Percentiles rank a stretch among this genome's conserved stretches.
Conservation (phyloP, 2,888 invertebrate genomes). For the Yponomeuta cagnagella region DNA sequence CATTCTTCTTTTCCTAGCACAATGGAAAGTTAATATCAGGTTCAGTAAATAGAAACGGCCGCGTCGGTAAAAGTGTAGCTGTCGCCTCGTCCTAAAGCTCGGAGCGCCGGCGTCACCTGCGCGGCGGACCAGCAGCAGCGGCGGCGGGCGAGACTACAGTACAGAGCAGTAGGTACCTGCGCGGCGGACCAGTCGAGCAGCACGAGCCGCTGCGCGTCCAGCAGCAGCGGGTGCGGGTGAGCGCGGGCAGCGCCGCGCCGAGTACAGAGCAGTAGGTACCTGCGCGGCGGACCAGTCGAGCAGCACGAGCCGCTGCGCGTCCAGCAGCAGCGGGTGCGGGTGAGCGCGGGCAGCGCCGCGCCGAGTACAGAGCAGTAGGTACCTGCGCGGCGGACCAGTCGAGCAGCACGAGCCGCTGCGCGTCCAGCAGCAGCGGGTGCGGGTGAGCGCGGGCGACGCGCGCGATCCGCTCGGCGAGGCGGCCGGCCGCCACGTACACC, state of each 20-base stretch:
- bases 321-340: constrained; percentile 22
- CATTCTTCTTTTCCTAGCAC: no score
- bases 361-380: constrained; percentile 19
- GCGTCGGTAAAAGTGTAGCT: no score
- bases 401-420: constrained; percentile 72
- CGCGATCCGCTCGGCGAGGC: constrained; percentile 73
- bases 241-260: constrained; percentile 51
- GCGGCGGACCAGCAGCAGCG: constrained; percentile 71
- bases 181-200: constrained; percentile 81
- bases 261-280: constrained; percentile 37
- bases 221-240: constrained; percentile 45
- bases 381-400: constrained; percentile 83
- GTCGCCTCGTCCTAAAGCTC: no score
- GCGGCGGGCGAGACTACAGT: not conserved
- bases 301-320: constrained; percentile 67
- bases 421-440: constrained; percentile 48
- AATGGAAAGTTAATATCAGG: no score
- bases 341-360: no score
- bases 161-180: constrained; percentile 54
- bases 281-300: constrained; percentile 81
- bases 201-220: constrained; percentile 66
- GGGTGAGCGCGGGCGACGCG: constrained; percentile 56
- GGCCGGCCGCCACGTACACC: constrained; percentile 83
- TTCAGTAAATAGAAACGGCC: no score
- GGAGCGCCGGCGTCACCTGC: constrained; percentile 56